Evolutionary conservation across 2,797 vertebrate genomes (phyloP).

Genomic region (Rhynchonycteris naso): DNA sequence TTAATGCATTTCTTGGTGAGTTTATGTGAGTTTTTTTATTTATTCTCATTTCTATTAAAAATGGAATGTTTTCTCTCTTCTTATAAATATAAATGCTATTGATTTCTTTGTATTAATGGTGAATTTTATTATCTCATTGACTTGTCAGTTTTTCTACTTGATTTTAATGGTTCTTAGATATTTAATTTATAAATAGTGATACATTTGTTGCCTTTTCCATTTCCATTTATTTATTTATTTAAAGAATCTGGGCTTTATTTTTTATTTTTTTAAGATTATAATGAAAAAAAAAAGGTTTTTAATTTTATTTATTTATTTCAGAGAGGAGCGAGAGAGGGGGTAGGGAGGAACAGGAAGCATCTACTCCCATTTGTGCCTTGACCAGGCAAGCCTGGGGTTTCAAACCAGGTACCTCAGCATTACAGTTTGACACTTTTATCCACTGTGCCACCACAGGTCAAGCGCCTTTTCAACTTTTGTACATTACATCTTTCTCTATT

Average conservation of each 20-base stretch:
- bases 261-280: no score
- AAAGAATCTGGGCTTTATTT: no score
- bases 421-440: no score
- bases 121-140: neutral
- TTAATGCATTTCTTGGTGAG: neutral
- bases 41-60: neutral
- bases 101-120: neutral
- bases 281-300: no score
- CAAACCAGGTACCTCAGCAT: no score
- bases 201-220: neutral
- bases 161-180: neutral
- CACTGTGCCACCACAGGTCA: no score
- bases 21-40: neutral
- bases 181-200: neutral
- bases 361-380: no score
- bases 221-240: neutral
- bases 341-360: no score
- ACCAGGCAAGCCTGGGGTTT: no score
- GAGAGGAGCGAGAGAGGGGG: no score
- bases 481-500: neutral
- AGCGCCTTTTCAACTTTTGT: neutral
- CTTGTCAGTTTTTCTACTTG: neutral
- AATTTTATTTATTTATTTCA: no score
- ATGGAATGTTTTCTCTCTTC: neutral
- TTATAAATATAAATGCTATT: neutral